These are phyloP conservation scores for Morone saxatilis DNA, from an alignment of 2,113 vertebrate genomes.

Conservation along the genomic window DNA sequence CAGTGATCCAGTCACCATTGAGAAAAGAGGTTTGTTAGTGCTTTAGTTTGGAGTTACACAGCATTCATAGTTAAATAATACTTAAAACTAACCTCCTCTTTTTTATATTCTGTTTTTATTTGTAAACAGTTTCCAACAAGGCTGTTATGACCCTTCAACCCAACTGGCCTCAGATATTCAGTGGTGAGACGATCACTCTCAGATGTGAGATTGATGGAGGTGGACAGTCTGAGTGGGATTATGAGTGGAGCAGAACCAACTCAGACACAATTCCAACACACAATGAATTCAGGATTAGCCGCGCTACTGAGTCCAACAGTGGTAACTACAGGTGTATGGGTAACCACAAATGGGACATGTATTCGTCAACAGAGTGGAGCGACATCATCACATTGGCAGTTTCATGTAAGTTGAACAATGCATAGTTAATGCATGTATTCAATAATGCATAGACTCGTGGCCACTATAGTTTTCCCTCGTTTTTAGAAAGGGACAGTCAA, in stretches of 20 bases:
- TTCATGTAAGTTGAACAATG: not conserved
- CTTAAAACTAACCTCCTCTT: not conserved
- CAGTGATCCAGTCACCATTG: not conserved
- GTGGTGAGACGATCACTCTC: not conserved
- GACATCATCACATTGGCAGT: not conserved
- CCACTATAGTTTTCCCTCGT: no score
- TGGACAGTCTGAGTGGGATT: not conserved
- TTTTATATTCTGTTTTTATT: not conserved
- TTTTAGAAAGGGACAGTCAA: no score
- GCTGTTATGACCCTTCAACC: not conserved
- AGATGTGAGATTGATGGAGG: not conserved
- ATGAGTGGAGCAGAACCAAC: not conserved
- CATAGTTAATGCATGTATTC: not conserved
- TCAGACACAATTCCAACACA: not conserved
- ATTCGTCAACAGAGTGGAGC: not conserved
- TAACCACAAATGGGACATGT: not conserved
- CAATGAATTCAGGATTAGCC: not conserved
- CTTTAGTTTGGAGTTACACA: not conserved
- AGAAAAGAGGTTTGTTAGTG: not conserved
- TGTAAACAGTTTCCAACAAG: not conserved
- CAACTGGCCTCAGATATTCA: not conserved
- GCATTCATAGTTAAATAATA: not conserved
- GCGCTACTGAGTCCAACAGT: not conserved
- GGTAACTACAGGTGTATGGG: not conserved
- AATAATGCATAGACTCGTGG: no score